These are phyloP conservation scores for Embiotoca jacksoni DNA, from an alignment of 2,113 vertebrate genomes.

Conservation along the genomic window DNA sequence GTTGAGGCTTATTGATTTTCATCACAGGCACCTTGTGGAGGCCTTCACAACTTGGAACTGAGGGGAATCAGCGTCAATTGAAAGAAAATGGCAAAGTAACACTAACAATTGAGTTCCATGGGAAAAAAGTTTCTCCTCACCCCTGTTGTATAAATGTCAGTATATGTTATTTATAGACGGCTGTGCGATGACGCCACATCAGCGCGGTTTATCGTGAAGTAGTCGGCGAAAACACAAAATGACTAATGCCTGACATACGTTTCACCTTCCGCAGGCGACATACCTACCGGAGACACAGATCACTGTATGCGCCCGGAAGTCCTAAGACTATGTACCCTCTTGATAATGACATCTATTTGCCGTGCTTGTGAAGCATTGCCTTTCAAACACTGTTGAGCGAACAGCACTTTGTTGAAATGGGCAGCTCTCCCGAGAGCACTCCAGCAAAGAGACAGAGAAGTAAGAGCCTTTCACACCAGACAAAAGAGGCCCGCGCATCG, in stretches of 20 bases:
- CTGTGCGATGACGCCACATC: conserved; percentile 28
- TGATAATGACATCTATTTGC: conserved; percentile 84
- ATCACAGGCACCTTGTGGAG: conserved; percentile 82
- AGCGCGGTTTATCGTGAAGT: conserved; percentile 24
- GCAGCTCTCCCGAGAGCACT: conserved; percentile 80
- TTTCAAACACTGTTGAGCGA: conserved; percentile 80
- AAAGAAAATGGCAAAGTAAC: conserved; percentile 80
- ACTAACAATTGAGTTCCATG: conserved; percentile 73
- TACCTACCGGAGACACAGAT: conserved; percentile 42
- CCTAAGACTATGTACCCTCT: conserved; percentile 69
- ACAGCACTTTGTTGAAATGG: conserved; percentile 86
- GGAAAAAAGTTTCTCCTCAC: conserved; percentile 68
- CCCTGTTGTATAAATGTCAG: conserved; percentile 73
- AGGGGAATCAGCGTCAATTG: conserved; percentile 80
- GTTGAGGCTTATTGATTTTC: conserved; percentile 86
- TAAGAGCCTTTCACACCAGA: conserved; percentile 80
- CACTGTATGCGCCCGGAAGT: conserved; percentile 38
- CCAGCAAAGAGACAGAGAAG: conserved; percentile 75
- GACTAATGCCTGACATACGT: conserved; percentile 18
- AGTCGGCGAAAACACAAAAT: conserved; percentile 13
- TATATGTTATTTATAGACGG: conserved; percentile 66
- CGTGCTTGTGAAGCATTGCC: conserved; percentile 76
- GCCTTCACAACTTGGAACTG: conserved; percentile 81
- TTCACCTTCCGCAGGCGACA: conserved; percentile 27
- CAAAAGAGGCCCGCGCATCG: conserved; percentile 54